phyloP scores from a whole-genome alignment of 1,140 invertebrate genomes.

The Laupala kohalensis region DNA sequence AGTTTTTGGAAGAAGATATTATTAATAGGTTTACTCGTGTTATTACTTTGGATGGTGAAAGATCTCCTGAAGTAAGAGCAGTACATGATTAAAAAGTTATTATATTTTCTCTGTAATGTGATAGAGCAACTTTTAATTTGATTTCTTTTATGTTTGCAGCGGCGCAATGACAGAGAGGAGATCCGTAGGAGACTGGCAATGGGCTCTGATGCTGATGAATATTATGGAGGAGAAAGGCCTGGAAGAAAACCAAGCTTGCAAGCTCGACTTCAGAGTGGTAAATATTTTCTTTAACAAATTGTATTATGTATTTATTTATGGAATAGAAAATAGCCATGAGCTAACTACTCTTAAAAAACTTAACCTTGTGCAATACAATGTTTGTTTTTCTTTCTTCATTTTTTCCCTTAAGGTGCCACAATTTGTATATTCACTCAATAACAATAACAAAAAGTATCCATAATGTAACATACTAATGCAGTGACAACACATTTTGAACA shows the following conservation, averaged over 20 bases:
- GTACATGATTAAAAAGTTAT: background rate
- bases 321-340: background rate
- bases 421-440: too few species aligned
- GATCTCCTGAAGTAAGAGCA: slow-evolving; percentile 5
- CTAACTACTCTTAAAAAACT: too few species aligned
- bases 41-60: slow-evolving; percentile 31
- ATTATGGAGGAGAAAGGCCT: slow-evolving; percentile 43
- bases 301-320: too few species aligned
- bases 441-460: too few species aligned
- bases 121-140: background rate
- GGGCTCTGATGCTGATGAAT: slow-evolving; percentile 68
- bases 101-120: background rate
- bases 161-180: slow-evolving; percentile 81
- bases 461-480: too few species aligned
- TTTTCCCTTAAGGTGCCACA: too few species aligned
- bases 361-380: too few species aligned
- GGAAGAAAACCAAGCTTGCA: slow-evolving; percentile 76
- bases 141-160: slow-evolving; percentile 33
- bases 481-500: too few species aligned
- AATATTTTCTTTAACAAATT: slow-evolving; percentile 6
- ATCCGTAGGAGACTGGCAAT: slow-evolving; percentile 77
- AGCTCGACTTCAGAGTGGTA: slow-evolving; percentile 72
- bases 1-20: slow-evolving; percentile 39
- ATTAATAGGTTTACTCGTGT: slow-evolving; percentile 52
- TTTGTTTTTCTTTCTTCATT: too few species aligned